phyloP scores from a whole-genome alignment of 2,888 invertebrate genomes.

The Leptopterna dolabrata region DNA sequence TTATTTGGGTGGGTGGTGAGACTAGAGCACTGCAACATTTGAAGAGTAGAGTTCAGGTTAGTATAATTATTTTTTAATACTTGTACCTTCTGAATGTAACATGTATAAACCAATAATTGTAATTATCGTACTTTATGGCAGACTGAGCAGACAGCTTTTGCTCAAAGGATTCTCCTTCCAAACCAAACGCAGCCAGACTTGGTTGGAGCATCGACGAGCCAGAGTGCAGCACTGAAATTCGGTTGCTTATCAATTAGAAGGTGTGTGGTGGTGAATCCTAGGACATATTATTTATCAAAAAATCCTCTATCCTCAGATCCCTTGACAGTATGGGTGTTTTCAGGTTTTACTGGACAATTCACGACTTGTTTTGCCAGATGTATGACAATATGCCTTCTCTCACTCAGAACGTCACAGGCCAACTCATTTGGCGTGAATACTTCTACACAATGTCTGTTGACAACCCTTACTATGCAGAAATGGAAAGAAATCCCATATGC shows the following conservation, averaged over 20 bases:
- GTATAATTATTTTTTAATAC: no score
- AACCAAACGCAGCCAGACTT: constrained; percentile 78
- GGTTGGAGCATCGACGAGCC: constrained; percentile 75
- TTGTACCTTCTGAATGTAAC: no score
- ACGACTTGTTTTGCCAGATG: constrained; percentile 74
- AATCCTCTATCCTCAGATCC: no score
- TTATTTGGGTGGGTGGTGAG: constrained; percentile 77
- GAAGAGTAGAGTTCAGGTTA: constrained; percentile 31
- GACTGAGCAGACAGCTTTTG: constrained; percentile 67
- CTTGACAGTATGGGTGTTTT: no score
- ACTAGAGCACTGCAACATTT: constrained; percentile 72
- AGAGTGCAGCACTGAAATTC: constrained; percentile 78
- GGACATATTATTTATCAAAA: no score
- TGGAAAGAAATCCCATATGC: constrained; percentile 79
- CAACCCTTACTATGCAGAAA: constrained; percentile 76
- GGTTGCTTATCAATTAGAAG: constrained; percentile 78
- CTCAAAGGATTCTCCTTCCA: constrained; percentile 74
- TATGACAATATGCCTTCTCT: constrained; percentile 68
- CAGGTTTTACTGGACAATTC: constrained; percentile 78
- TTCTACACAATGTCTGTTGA: constrained; percentile 83
- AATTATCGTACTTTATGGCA: constrained; percentile 57
- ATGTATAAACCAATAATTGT: neutral
- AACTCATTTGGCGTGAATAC: constrained; percentile 81
- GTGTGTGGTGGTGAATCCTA: no score
- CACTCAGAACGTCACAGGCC: constrained; percentile 71